Evolutionary conservation across 2,113 vertebrate genomes (phyloP).

Genomic region (Dryoscopus gambensis): DNA sequence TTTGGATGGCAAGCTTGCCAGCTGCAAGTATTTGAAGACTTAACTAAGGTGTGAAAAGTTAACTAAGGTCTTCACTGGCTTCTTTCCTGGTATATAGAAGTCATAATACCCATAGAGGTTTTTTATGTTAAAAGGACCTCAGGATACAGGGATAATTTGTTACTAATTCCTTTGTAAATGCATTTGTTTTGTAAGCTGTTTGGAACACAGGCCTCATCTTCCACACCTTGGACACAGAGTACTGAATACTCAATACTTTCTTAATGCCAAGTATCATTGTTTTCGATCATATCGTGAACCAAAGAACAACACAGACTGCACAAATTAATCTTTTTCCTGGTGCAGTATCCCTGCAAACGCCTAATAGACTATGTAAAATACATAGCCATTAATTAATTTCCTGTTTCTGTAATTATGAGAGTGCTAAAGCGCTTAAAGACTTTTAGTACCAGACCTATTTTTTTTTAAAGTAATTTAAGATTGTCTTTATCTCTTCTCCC

Average conservation of each 20-base stretch:
- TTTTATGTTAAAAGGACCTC: neutral
- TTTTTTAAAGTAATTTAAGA: neutral
- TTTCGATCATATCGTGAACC: neutral
- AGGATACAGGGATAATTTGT: neutral
- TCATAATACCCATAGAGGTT: neutral
- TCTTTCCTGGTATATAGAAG: neutral
- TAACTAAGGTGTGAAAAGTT: neutral
- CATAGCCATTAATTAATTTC: constrained; percentile 13
- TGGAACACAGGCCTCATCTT: neutral
- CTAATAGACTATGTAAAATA: neutral
- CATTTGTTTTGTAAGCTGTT: neutral
- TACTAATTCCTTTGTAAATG: neutral
- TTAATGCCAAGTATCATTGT: neutral
- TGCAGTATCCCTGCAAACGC: neutral
- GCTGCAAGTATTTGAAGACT: neutral
- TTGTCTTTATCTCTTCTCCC: constrained; percentile 14
- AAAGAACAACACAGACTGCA: neutral
- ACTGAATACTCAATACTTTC: neutral
- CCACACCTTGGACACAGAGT: neutral
- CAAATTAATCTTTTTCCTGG: neutral
- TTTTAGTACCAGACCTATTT: neutral
- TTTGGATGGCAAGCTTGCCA: neutral
- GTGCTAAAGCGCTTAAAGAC: neutral
- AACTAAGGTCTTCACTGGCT: neutral
- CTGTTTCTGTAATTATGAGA: neutral